Base-by-base conservation (phyloP, 2,888 invertebrate genomes). In the Calameuta idolon region DNA sequence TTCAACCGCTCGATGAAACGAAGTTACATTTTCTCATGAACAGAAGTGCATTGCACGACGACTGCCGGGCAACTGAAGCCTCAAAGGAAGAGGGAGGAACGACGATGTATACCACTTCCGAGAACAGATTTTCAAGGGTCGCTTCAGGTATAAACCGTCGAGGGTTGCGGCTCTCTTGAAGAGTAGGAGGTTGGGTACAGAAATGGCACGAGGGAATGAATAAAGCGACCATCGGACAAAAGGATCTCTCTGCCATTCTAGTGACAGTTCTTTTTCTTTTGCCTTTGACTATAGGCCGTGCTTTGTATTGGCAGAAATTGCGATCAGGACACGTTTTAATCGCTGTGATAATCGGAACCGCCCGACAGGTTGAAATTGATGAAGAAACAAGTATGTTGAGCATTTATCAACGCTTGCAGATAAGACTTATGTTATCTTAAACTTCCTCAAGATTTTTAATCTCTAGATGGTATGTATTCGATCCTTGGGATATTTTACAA, bases 51-150 rank as follows among this genome's bases (percentile, higher is more conserved):
- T 84, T 80, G 87, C 80, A 76, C 84, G 85, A 80, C 83, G 83
- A 83, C 81, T 81, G 82, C 83, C 80, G 80, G 83, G 80, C 87
- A 83, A 89, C 88, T 85, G 86, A 85, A 85, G 83, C 81, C 83
- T 83, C 81, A 81, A 81, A 84, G 69, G 76, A 79, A 76, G 79
- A 74, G 74, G 75, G 34, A 71, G 75, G 75, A 79, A 37, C 23
- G 68, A 31, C 34, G 73, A 35, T 37, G 31, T 76, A 69, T 73
- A 69, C 80, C 79, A 84, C 86, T 88, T 88, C 87, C 82, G 77
- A 84, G 87, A 89, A 89, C 83, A 86, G 86, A 88, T 89, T 89
- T 77, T 87, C 83, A 83, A 87, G 87, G 88, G 85, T 88, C 87
- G 86, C 83, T 85, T 85, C 87, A 89, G 87, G 88, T 88, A 87